Base-by-base conservation (phyloP, 2,888 invertebrate species). In the Athripsodes cinereus region DNA sequence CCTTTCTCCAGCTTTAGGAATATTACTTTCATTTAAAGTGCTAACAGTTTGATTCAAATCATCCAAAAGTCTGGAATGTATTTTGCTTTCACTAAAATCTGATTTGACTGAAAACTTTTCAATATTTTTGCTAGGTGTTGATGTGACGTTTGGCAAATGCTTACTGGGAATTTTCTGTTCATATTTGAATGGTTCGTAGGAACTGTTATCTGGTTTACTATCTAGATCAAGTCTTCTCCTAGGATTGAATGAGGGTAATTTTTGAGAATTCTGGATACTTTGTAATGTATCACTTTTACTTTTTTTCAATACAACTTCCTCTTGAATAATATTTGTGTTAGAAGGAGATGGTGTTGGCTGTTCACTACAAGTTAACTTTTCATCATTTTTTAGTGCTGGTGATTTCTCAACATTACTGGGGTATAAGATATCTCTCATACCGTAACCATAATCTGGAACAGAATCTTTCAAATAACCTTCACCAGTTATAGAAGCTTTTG, bases 371-470 rank as follows among this genome's bases (percentile, higher is more conserved):
- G 40, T 8, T 16, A 40, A 3, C 13, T 13, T 13, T 2, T 16
- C 13, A 13, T 8, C 40, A 26, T 3, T 26, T 40, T 40, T 3
- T 40, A 8, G 40, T 3, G n/a, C 2, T 3, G 13, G 8, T 8
- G 40, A 13, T 13, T 13, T 13, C 13, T 40, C 40, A 26, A 26
- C 26, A 6, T 26, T 3, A 5, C 51, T 40, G 11, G 59, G 52
- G 57, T 68, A 67, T 53, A 69, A 60, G 21, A 64, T 61, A 53
- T 69, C 66, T 58, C 71, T 65, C 26, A 70, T 65, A 22, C 73
- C 72, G 58, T 66, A 68, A 3, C 69, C 71, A 34, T 68, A 69
- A 66, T 73, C 70, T 34, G 74, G 74, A 46, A 74, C 70, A 59
- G 71, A 72, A 34, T 69, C 66, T 31, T 68, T 66, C 18, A 57